Evolutionary conservation across 2,888 invertebrate genomes (phyloP).

Genomic region (Rhamnusium bicolor): DNA sequence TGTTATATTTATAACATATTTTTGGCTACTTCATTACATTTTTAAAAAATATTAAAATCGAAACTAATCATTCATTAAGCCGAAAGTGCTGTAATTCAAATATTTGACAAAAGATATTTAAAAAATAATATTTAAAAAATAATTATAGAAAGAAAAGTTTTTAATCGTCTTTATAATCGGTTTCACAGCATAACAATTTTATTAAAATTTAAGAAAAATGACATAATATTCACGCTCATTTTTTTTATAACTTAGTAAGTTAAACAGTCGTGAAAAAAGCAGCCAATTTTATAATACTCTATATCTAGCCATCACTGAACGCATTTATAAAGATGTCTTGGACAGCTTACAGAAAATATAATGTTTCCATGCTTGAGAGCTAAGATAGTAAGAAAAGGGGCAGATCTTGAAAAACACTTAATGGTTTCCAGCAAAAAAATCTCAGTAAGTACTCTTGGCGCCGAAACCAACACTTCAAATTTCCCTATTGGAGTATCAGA

Average conservation of each 20-base stretch:
- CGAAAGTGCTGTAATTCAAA: too few relatives aligned
- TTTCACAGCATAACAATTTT: too few relatives aligned
- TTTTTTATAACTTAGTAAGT: not conserved
- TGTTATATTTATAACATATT: too few relatives aligned
- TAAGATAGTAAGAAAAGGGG: slow-evolving; percentile 18
- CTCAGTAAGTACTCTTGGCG: slow-evolving; percentile 13
- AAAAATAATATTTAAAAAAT: too few relatives aligned
- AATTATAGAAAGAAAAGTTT: too few relatives aligned
- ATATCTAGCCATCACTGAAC: not conserved
- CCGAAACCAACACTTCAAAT: slow-evolving; percentile 20
- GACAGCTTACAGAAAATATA: slow-evolving; percentile 18
- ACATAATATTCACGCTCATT: too few relatives aligned
- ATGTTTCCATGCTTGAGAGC: slow-evolving; percentile 12
- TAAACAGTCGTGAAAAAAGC: not conserved
- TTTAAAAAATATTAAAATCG: too few relatives aligned
- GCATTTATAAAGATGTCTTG: slow-evolving; percentile 1
- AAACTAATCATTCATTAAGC: too few relatives aligned
- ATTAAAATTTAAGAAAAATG: too few relatives aligned
- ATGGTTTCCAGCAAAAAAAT: slow-evolving; percentile 25
- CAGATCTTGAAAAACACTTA: slow-evolving; percentile 26
- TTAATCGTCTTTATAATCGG: too few relatives aligned
- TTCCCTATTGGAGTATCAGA: not conserved
- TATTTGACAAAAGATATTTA: too few relatives aligned
- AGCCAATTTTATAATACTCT: not conserved
- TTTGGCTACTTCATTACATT: too few relatives aligned